Conservation (phyloP, 2,113 vertebrate species). For the Phoxinus phoxinus region DNA sequence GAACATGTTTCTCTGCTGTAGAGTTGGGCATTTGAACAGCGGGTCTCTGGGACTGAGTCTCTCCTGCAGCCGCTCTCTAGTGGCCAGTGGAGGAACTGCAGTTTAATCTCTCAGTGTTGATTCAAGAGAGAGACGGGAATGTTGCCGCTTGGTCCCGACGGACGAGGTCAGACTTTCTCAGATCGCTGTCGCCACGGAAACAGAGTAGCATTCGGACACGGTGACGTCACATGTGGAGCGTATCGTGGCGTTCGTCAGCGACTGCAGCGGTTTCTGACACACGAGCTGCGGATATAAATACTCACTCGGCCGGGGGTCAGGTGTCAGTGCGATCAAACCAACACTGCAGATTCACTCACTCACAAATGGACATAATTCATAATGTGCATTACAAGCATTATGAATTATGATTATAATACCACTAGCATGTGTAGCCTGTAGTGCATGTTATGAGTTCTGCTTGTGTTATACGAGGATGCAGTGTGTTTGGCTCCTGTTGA, state of each 20-base stretch:
- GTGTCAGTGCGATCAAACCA: neutral
- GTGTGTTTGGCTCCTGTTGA: too few species aligned
- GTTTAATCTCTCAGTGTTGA: too few species aligned
- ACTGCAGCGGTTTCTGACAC: neutral
- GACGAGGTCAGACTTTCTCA: neutral
- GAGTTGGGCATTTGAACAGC: too few species aligned
- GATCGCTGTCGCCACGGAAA: neutral
- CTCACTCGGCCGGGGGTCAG: neutral
- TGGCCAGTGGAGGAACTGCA: too few species aligned
- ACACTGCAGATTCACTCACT: neutral
- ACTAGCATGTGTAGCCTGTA: neutral
- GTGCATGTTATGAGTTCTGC: neutral
- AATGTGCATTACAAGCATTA: neutral
- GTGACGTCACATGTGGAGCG: neutral
- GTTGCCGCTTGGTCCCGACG: neutral
- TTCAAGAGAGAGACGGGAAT: too few species aligned
- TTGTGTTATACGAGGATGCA: neutral
- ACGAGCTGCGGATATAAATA: conserved; percentile 7
- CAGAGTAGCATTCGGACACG: neutral
- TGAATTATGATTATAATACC: neutral
- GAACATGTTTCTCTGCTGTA: too few species aligned
- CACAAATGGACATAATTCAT: neutral
- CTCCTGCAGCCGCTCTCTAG: too few species aligned
- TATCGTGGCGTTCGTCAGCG: neutral
- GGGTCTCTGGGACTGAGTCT: too few species aligned